phyloP scores from a whole-genome alignment of 2,888 invertebrate species.

The Seladonia tumulorum region DNA sequence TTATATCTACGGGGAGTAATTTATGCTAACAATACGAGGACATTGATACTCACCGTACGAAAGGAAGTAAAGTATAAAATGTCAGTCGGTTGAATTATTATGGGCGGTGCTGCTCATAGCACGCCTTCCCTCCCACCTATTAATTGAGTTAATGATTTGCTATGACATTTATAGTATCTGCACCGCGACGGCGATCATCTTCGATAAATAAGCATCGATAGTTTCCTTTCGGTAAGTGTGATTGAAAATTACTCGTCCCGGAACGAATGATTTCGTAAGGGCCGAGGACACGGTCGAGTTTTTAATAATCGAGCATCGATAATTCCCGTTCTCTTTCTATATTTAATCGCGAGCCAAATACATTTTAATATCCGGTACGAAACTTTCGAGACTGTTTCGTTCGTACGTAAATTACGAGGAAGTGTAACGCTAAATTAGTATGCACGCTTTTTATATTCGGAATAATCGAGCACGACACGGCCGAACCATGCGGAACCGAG shows the following conservation, averaged over 20 bases:
- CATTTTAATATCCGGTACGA: neutral
- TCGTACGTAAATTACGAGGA: slow-evolving; percentile 15
- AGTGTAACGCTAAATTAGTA: slow-evolving; percentile 17
- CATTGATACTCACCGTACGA: neutral
- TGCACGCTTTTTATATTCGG: neutral
- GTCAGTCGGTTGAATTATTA: neutral
- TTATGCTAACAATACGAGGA: neutral
- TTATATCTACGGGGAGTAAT: neutral
- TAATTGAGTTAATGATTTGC: slow-evolving; percentile 1
- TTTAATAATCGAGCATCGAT: neutral
- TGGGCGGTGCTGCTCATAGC: neutral
- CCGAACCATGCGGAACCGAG: slow-evolving; percentile 15
- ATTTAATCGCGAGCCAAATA: neutral
- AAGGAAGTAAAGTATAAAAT: neutral
- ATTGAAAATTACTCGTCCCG: neutral
- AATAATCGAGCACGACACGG: slow-evolving; percentile 17
- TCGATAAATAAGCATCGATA: neutral
- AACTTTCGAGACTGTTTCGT: neutral
- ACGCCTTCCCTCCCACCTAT: neutral
- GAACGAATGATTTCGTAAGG: neutral
- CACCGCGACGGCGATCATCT: neutral
- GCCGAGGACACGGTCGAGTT: neutral
- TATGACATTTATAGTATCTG: neutral
- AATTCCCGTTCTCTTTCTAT: neutral
- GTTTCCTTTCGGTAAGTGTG: neutral